Evolutionary conservation across 2,888 invertebrate genomes (phyloP).

Genomic region (Alitta virens): DNA sequence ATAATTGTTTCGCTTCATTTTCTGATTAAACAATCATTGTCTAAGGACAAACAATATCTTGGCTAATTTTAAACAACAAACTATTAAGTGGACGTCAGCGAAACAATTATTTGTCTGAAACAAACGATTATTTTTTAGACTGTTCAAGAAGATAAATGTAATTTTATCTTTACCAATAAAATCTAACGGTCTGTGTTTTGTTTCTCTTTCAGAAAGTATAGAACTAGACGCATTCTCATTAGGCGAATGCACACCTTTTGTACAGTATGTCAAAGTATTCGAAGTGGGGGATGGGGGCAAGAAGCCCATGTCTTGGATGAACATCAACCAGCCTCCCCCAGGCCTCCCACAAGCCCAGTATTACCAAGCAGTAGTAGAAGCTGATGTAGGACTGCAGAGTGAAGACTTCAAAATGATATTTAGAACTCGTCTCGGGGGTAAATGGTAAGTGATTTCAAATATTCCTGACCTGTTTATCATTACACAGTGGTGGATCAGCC

Average conservation of each 20-base stretch:
- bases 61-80: too few relatives aligned
- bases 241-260: constrained; percentile 57
- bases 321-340: constrained; percentile 43
- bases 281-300: constrained; percentile 49
- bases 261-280: constrained; percentile 54
- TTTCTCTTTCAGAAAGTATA: constrained; percentile 51
- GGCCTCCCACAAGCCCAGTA: constrained; percentile 52
- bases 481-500: too few relatives aligned
- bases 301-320: constrained; percentile 47
- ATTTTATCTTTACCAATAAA: too few relatives aligned
- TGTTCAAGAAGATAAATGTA: too few relatives aligned
- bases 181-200: not conserved
- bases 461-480: too few relatives aligned
- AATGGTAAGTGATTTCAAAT: constrained; percentile 47
- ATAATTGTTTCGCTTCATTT: too few relatives aligned
- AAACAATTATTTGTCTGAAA: too few relatives aligned
- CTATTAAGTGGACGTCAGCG: too few relatives aligned
- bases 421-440: constrained; percentile 56
- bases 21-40: too few relatives aligned
- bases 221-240: constrained; percentile 59
- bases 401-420: constrained; percentile 62
- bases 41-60: too few relatives aligned
- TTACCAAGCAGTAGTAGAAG: constrained; percentile 59
- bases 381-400: constrained; percentile 59
- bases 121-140: too few relatives aligned